Percentiles rank a stretch among this genome's conserved stretches.
These are phyloP conservation scores for Brachionus paranguensis DNA, from an alignment of 1,140 invertebrate genomes.

Conservation along the genomic window DNA sequence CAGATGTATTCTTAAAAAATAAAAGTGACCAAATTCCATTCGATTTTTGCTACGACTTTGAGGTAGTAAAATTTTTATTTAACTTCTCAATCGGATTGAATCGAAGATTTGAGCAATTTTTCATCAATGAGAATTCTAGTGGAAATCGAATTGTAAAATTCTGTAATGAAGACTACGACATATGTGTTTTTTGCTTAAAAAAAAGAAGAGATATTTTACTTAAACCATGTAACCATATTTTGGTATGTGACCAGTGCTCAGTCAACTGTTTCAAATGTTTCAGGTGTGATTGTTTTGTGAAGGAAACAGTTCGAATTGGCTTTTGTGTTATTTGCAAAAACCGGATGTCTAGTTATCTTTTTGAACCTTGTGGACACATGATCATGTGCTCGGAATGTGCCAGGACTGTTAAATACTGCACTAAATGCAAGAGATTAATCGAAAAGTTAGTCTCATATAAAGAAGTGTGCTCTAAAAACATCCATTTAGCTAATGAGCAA, in stretches of 20 bases:
- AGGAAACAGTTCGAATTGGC: constrained; percentile 66
- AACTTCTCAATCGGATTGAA: constrained; percentile 57
- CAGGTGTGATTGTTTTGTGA: constrained; percentile 77
- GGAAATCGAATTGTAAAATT: neutral
- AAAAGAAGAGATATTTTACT: constrained; percentile 71
- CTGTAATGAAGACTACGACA: constrained; percentile 55
- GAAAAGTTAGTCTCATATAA: constrained; percentile 63
- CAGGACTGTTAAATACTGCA: constrained; percentile 89
- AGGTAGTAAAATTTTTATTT: constrained; percentile 82
- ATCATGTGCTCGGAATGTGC: constrained; percentile 86
- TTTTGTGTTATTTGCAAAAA: constrained; percentile 92
- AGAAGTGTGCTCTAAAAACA: constrained; percentile 75
- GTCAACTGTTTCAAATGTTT: constrained; percentile 90
- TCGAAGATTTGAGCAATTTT: constrained; percentile 4
- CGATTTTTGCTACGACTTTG: constrained; percentile 90
- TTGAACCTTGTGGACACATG: constrained; percentile 89
- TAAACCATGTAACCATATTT: constrained; percentile 80
- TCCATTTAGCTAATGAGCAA: constrained; percentile 55
- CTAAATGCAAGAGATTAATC: constrained; percentile 81
- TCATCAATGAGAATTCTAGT: neutral
- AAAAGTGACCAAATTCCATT: constrained; percentile 92
- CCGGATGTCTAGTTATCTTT: constrained; percentile 79
- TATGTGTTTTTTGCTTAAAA: constrained; percentile 91
- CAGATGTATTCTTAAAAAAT: constrained; percentile 86
- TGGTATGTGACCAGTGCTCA: constrained; percentile 83